Percentiles rank a stretch among this genome's conserved stretches.
These are phyloP conservation scores for Crenichthys baileyi DNA, from an alignment of 2,797 vertebrate species.

Conservation along the genomic window DNA sequence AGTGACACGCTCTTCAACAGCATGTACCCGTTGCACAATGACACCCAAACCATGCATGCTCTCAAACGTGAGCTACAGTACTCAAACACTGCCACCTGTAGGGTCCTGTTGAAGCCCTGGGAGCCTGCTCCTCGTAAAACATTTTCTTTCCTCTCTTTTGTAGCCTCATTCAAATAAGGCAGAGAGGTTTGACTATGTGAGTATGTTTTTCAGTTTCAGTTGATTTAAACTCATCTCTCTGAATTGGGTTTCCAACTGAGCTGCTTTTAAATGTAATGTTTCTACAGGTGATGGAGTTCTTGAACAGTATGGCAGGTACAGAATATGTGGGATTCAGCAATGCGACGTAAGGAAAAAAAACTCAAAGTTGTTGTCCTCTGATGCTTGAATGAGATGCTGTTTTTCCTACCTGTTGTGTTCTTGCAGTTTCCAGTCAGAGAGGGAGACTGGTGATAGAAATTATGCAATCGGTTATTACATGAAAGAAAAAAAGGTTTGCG, in stretches of 20 bases:
- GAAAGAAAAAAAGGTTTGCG: conserved; percentile 90
- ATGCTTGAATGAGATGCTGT: background rate
- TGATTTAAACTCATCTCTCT: background rate
- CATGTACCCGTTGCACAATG: conserved; percentile 13
- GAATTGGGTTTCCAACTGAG: conserved; percentile 4
- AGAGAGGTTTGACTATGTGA: conserved; percentile 91
- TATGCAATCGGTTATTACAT: conserved; percentile 93
- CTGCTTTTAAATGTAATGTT: conserved; percentile 6
- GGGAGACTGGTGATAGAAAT: conserved; percentile 90
- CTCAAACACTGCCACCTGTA: conserved; percentile 73
- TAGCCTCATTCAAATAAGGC: conserved; percentile 89
- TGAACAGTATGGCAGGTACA: conserved; percentile 87
- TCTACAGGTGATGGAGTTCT: conserved; percentile 87
- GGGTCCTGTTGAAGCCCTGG: conserved; percentile 13
- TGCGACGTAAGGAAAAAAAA: conserved; percentile 83
- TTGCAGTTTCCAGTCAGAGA: conserved; percentile 91
- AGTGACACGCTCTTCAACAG: conserved; percentile 13
- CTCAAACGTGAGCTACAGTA: conserved; percentile 20
- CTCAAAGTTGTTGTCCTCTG: background rate
- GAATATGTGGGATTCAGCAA: conserved; percentile 93
- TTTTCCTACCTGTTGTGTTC: conserved; percentile 12
- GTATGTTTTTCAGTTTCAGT: conserved; percentile 58
- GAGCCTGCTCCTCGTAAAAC: background rate
- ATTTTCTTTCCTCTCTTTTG: conserved; percentile 27
- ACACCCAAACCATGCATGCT: background rate